Conservation (phyloP, 2,888 invertebrate genomes). For the Torymus tubicola region DNA sequence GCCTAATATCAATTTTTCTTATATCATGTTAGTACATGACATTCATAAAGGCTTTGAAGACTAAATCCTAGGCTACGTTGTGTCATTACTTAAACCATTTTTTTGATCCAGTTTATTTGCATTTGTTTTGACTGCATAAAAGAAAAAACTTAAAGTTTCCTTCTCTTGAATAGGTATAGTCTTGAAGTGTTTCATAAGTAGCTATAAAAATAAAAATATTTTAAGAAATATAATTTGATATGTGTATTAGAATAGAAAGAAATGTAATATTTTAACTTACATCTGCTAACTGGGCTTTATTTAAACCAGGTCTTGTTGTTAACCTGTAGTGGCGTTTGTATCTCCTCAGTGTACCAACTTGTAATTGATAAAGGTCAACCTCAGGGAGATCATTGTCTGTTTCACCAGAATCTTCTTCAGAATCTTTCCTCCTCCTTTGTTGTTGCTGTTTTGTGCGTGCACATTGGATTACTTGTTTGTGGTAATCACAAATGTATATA, state of each 20-base stretch:
- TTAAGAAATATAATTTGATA: too few species aligned
- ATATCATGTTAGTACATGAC: constrained; percentile 63
- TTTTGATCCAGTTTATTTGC: constrained; percentile 91
- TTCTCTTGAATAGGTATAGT: constrained; percentile 96
- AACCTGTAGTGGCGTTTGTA: constrained; percentile 97
- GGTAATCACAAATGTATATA: constrained; percentile 97
- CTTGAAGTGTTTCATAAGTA: constrained; percentile 95
- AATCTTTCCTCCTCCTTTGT: constrained; percentile 87
- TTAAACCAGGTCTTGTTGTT: constrained; percentile 91
- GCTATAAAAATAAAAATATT: constrained; percentile 80
- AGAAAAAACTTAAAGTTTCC: constrained; percentile 95
- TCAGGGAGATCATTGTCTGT: constrained; percentile 95
- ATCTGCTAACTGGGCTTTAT: constrained; percentile 97
- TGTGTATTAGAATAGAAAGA: neutral
- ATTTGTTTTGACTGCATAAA: constrained; percentile 97
- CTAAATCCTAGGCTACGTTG: constrained; percentile 74
- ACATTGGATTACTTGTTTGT: constrained; percentile 96
- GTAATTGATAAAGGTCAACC: constrained; percentile 94
- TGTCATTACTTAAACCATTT: constrained; percentile 84
- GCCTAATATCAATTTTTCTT: constrained; percentile 58
- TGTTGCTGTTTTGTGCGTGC: constrained; percentile 90
- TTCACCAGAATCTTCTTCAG: constrained; percentile 95
- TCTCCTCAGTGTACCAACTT: constrained; percentile 94
- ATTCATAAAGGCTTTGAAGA: constrained; percentile 58
- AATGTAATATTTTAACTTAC: constrained; percentile 79